Percentiles rank a stretch among this genome's conserved stretches.
Evolutionary conservation across 2,113 vertebrate genomes (phyloP).

Genomic region (Misgurnus anguillicaudatus): DNA sequence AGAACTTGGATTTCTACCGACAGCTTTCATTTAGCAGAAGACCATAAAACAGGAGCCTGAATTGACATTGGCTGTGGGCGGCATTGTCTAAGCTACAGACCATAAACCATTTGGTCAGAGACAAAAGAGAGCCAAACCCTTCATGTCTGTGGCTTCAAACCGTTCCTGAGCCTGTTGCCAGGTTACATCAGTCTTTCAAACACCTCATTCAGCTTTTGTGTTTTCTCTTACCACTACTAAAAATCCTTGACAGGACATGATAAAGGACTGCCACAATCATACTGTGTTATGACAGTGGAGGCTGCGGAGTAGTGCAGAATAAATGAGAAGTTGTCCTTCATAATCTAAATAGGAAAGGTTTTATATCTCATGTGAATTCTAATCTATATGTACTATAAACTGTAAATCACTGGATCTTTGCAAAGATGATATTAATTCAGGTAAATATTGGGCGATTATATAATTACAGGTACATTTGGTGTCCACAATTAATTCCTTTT

Average conservation of each 20-base stretch:
- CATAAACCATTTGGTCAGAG: conserved; percentile 53
- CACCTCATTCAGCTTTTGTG: conserved; percentile 46
- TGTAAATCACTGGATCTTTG: not conserved
- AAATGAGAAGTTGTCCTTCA: conserved; percentile 2
- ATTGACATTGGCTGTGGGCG: conserved; percentile 58
- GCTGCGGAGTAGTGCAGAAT: conserved; percentile 6
- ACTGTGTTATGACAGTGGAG: conserved; percentile 20
- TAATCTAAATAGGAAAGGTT: not conserved
- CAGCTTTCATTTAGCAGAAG: conserved; percentile 26
- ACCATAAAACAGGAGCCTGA: conserved; percentile 40
- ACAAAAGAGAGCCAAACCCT: conserved; percentile 50
- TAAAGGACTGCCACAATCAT: conserved; percentile 21
- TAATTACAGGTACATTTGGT: too few relatives aligned
- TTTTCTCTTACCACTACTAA: conserved; percentile 26
- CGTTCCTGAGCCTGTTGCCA: conserved; percentile 47
- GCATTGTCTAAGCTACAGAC: conserved; percentile 51
- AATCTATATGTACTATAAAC: not conserved
- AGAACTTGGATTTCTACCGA: conserved; percentile 26
- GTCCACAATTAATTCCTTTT: too few relatives aligned
- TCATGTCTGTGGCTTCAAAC: conserved; percentile 37
- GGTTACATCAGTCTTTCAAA: conserved; percentile 49
- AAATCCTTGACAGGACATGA: conserved; percentile 30
- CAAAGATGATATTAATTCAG: not conserved
- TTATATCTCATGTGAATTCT: not conserved
- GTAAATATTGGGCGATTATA: too few relatives aligned